phyloP scores from a whole-genome alignment of 2,113 vertebrate species.

The Muscicapa adusta region DNA sequence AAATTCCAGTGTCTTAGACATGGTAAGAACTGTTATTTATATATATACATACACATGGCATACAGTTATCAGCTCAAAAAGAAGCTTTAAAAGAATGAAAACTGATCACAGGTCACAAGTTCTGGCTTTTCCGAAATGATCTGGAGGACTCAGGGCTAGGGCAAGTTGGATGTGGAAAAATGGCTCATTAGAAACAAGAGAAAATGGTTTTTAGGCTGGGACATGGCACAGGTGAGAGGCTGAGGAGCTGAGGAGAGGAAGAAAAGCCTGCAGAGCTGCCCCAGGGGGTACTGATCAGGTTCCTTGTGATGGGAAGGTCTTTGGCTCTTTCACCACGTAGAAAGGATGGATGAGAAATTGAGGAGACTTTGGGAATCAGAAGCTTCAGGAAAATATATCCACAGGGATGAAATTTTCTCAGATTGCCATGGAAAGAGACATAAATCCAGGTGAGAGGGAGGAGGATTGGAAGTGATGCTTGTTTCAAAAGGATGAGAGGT shows the following conservation, averaged over 20 bases:
- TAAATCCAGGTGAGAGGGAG: neutral
- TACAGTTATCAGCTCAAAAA: neutral
- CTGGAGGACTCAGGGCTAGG: neutral
- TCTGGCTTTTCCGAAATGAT: neutral
- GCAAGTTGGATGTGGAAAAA: neutral
- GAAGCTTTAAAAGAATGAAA: neutral
- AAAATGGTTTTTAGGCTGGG: neutral
- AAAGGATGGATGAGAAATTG: fast-evolving
- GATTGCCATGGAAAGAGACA: neutral
- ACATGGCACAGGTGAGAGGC: neutral
- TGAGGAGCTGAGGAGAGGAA: neutral
- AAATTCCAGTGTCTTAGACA: neutral
- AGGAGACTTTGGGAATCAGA: neutral
- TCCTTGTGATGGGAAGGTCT: neutral
- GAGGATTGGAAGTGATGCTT: neutral
- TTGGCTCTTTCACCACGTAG: neutral
- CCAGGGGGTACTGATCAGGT: no score
- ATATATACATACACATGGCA: neutral
- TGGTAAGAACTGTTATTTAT: neutral
- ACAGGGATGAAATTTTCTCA: neutral
- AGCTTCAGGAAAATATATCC: neutral
- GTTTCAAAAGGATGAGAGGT: neutral
- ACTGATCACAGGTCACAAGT: neutral
- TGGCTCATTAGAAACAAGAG: neutral
- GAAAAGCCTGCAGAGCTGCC: neutral